phyloP scores from a whole-genome alignment of 2,888 invertebrate species.

The Calameuta idolon region DNA sequence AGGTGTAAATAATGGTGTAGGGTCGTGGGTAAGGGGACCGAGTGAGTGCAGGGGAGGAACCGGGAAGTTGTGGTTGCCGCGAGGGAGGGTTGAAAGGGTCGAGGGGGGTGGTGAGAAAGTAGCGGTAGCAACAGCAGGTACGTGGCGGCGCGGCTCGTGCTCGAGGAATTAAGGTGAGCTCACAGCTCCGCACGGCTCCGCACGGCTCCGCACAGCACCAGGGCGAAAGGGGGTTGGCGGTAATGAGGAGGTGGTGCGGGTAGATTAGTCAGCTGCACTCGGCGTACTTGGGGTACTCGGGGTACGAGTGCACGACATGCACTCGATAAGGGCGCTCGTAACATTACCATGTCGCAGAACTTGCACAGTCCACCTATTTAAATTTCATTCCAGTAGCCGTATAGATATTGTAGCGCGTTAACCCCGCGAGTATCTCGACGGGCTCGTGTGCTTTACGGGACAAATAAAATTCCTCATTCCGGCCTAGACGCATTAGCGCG shows the following conservation, averaged over 20 bases:
- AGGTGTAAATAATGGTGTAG: conserved; percentile 50
- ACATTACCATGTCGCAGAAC: conserved; percentile 17
- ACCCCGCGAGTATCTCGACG: conserved; percentile 37
- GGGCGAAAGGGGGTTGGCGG: neutral
- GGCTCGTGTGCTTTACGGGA: conserved; percentile 1
- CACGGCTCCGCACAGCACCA: no score
- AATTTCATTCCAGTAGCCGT: conserved; percentile 41
- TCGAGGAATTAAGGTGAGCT: neutral
- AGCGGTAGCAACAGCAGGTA: neutral
- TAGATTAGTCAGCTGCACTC: conserved; percentile 43
- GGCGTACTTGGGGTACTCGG: conserved; percentile 29
- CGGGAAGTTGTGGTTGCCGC: neutral
- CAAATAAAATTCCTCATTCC: neutral
- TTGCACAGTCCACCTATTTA: conserved; percentile 34
- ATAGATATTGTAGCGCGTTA: neutral
- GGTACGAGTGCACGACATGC: conserved; percentile 21
- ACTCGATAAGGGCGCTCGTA: conserved; percentile 28
- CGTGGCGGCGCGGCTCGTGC: neutral
- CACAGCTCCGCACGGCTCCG: neutral
- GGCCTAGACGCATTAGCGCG: neutral
- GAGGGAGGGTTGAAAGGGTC: neutral
- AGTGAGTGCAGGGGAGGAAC: conserved; percentile 2
- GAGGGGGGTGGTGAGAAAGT: neutral
- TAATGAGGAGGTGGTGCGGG: conserved; percentile 29
- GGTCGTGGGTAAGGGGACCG: conserved; percentile 27